Evolutionary conservation across 2,113 vertebrate genomes (phyloP).

Genomic region (Cranoglanis bouderius): DNA sequence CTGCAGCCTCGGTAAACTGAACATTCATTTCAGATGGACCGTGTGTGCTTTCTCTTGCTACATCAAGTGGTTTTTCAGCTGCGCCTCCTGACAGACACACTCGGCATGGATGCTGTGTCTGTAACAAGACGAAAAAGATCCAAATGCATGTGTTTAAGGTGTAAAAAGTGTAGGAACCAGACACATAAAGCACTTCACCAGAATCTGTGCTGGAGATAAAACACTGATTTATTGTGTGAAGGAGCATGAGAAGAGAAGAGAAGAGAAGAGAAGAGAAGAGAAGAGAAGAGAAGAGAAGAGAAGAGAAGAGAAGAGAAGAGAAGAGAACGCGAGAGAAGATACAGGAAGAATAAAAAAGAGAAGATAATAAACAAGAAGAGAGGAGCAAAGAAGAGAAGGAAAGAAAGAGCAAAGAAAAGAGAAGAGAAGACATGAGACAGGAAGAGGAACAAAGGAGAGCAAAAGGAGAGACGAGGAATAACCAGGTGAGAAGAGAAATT

Average conservation of each 20-base stretch:
- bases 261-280: not conserved
- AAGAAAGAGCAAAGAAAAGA: not conserved
- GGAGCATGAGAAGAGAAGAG: not conserved
- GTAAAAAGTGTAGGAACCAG: not conserved
- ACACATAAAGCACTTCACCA: not conserved
- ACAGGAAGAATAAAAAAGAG: not conserved
- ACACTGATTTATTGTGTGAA: not conserved
- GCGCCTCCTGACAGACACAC: not conserved
- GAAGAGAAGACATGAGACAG: not conserved
- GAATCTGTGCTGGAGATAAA: not conserved
- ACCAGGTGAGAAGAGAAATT: not conserved
- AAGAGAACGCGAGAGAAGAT: not conserved
- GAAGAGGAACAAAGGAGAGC: too few relatives aligned
- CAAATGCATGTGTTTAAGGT: not conserved
- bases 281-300: not conserved
- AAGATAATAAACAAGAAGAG: not conserved
- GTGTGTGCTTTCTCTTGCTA: not conserved
- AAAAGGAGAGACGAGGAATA: not conserved
- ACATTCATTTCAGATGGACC: too few relatives aligned
- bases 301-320: not conserved
- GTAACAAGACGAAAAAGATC: not conserved
- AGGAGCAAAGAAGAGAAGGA: not conserved
- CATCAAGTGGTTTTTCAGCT: not conserved
- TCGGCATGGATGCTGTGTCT: not conserved
- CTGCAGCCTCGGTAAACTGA: not conserved